Evolutionary conservation across 1,140 invertebrate species (phyloP).

Genomic region (Apis florea): DNA sequence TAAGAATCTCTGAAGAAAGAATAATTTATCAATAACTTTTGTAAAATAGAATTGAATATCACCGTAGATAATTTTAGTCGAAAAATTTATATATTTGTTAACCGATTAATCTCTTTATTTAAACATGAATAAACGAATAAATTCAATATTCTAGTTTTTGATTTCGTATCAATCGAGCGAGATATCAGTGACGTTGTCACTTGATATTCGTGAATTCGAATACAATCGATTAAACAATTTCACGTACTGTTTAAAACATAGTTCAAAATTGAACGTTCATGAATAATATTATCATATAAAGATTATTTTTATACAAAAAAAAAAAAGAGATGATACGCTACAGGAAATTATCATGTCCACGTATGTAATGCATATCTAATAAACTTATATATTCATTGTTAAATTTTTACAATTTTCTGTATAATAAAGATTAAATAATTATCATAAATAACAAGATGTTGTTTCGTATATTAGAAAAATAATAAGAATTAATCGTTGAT

Average conservation of each 20-base stretch:
- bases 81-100: too few relatives aligned
- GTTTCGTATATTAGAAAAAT: background rate
- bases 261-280: background rate
- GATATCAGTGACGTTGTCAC: conserved; percentile 15
- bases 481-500: background rate
- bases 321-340: background rate
- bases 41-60: too few relatives aligned
- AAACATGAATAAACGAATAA: background rate
- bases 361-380: conserved; percentile 24
- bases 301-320: too few relatives aligned
- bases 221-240: conserved; percentile 13
- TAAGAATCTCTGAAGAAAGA: too few relatives aligned
- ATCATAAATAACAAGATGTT: background rate
- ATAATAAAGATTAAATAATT: background rate
- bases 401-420: background rate
- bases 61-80: too few relatives aligned
- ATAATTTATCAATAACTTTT: too few relatives aligned
- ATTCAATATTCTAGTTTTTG: conserved; percentile 2
- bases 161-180: background rate
- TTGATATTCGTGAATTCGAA: background rate
- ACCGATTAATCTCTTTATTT: background rate
- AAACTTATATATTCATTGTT: conserved; percentile 1
- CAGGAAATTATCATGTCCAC: conserved; percentile 23
- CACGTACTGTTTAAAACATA: conserved; percentile 3
- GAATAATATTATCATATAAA: conserved; percentile 21